Base-by-base conservation (phyloP, 2,888 invertebrate species). In the Corythucha ciliata region DNA sequence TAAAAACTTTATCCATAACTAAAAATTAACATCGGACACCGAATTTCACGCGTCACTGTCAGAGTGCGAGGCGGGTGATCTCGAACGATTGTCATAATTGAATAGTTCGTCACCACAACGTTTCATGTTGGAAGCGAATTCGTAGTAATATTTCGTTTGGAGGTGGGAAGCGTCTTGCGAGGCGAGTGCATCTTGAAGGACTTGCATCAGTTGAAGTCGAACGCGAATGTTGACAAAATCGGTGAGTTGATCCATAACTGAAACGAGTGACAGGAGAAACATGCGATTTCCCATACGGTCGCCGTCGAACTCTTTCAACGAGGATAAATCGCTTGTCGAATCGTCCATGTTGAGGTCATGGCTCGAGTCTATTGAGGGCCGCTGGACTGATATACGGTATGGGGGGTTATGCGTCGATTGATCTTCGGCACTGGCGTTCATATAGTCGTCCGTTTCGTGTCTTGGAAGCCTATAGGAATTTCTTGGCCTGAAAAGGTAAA, bases 261-360 rank as follows among this genome's bases (percentile, higher is more conserved):
- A 45, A 5, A 51, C 37, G 10, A 51, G 51, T 8, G 51, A 51
- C 37, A 51, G 45, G 2, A 51, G 45, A 24, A 51, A 51, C 51
- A 51, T 44, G 22, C 41, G 40, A 32, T 51, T 51, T 6, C 51
- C 51, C 51, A 51, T 51, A 2, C 51, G 51, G 37, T 51, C 51
- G n/a, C 51, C 51, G 21, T 41, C 49, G 8, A 49, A 36, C 40
- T 49, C 49, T 22, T 49, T 49, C 16, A 41, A 41, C 32, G 22
- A 41, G 8, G 49, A 49, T 22, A 49, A 25, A 16, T 49, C 49
- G n/a, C 24, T 21, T 18, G 21, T 32, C 41, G 10, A 41, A 29
- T 14, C 25, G 27, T n/a, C 33, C 40, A 8, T 22, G n/a, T 22
- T 22, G 6, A 7, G 40, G 8, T 34, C 27, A 3, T 48, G 39